A percentile compares a stretch with the other conserved stretches of the same genome.
These are phyloP conservation scores for Lutraria rhynchaena DNA, from an alignment of 1,140 invertebrate genomes.

Conservation along the genomic window DNA sequence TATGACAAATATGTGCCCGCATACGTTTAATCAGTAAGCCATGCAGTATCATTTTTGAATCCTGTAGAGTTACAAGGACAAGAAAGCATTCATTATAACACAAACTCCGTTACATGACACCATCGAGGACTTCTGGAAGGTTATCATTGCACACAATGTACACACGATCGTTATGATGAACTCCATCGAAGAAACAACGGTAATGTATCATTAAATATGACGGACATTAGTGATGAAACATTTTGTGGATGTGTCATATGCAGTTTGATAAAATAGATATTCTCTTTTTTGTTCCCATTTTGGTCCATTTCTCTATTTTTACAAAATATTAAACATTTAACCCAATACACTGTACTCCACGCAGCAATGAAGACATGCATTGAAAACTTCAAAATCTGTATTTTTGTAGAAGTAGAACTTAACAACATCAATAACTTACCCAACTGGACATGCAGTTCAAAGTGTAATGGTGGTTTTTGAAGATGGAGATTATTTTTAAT, in stretches of 20 bases:
- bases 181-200: background rate
- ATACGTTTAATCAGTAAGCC: background rate
- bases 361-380: background rate
- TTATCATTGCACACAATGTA: conserved; percentile 69
- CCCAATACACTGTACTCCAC: too few relatives aligned
- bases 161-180: conserved; percentile 67
- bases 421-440: too few relatives aligned
- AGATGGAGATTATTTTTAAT: too few relatives aligned
- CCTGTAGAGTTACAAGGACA: conserved; percentile 65
- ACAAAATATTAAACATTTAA: background rate
- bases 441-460: too few relatives aligned
- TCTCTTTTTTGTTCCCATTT: background rate
- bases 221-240: background rate
- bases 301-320: background rate
- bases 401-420: too few relatives aligned
- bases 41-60: background rate
- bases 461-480: too few relatives aligned
- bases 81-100: conserved; percentile 67
- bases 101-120: conserved; percentile 68
- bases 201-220: background rate
- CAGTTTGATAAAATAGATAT: background rate
- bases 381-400: too few relatives aligned
- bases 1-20: too few relatives aligned
- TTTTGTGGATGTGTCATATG: background rate
- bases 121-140: conserved; percentile 71